A percentile compares a stretch with the other conserved stretches of the same genome.
phyloP scores from a whole-genome alignment of 2,113 vertebrate genomes.

The Myanophis thanlyinensis region DNA sequence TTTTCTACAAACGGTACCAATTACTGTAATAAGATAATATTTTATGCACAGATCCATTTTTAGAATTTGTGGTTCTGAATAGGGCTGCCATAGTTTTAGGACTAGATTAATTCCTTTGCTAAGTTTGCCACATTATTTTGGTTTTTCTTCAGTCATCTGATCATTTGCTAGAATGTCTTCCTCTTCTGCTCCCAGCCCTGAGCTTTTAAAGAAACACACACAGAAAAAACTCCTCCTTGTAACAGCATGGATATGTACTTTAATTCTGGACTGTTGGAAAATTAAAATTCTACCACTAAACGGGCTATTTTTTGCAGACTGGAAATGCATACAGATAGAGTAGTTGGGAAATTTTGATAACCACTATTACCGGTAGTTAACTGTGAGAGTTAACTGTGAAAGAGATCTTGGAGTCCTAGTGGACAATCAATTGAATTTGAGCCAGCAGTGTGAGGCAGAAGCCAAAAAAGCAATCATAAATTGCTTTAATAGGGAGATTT shows the following conservation, averaged over 20 bases:
- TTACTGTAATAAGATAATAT: conserved; percentile 19
- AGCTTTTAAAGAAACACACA: neutral
- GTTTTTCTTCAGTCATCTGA: neutral
- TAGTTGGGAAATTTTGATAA: neutral
- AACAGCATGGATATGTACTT: neutral
- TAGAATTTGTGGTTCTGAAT: neutral
- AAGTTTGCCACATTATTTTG: neutral
- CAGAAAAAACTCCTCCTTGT: neutral
- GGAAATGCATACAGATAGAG: neutral
- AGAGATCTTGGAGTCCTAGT: too few species aligned
- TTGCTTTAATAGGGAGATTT: too few species aligned
- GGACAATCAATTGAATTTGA: too few species aligned
- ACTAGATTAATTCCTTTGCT: neutral
- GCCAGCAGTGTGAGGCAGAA: too few species aligned
- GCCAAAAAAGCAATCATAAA: too few species aligned
- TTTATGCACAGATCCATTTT: conserved; percentile 21
- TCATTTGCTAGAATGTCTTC: neutral
- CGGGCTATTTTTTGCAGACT: neutral
- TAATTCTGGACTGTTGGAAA: neutral
- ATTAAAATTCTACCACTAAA: neutral
- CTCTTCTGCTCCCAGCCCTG: neutral
- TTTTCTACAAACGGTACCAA: conserved; percentile 11
- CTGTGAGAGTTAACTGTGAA: too few species aligned
- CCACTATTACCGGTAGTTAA: neutral
- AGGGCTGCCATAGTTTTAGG: neutral